These are phyloP conservation scores for Cerceris ruficornis DNA, from an alignment of 2,888 invertebrate genomes.

Conservation along the genomic window DNA sequence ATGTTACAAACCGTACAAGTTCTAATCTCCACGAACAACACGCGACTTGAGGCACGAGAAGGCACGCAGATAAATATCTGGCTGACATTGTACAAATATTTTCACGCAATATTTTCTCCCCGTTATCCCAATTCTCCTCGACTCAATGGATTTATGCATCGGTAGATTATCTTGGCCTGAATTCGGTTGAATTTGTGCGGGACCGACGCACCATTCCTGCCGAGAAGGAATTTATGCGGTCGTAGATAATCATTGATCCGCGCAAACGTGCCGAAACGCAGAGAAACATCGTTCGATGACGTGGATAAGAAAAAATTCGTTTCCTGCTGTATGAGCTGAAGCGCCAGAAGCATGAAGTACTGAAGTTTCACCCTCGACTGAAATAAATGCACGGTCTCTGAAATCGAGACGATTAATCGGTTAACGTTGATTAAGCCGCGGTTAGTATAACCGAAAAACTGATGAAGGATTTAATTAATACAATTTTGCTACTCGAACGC, in stretches of 20 bases:
- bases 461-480: too few species aligned
- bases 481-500: too few species aligned
- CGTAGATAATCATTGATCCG: conserved; percentile 40
- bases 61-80: neutral
- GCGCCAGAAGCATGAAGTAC: too few species aligned
- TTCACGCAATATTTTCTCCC: conserved; percentile 40
- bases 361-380: too few species aligned
- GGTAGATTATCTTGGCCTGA: conserved; percentile 53
- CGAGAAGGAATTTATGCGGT: conserved; percentile 48
- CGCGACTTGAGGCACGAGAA: neutral
- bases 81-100: conserved; percentile 29
- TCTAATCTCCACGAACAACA: too few species aligned
- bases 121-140: conserved; percentile 30
- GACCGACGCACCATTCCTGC: conserved; percentile 2
- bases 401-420: too few species aligned
- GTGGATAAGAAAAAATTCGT: neutral
- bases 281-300: neutral
- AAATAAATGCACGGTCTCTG: too few species aligned
- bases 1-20: too few species aligned
- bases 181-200: conserved; percentile 32
- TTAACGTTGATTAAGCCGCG: too few species aligned
- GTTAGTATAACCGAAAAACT: too few species aligned
- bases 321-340: neutral
- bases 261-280: neutral
- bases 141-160: conserved; percentile 52